Evolutionary conservation across 1,140 invertebrate species (phyloP), one percentile per base, ranked within the genome.

Genomic region (Bilobella aurantiaca): DNA sequence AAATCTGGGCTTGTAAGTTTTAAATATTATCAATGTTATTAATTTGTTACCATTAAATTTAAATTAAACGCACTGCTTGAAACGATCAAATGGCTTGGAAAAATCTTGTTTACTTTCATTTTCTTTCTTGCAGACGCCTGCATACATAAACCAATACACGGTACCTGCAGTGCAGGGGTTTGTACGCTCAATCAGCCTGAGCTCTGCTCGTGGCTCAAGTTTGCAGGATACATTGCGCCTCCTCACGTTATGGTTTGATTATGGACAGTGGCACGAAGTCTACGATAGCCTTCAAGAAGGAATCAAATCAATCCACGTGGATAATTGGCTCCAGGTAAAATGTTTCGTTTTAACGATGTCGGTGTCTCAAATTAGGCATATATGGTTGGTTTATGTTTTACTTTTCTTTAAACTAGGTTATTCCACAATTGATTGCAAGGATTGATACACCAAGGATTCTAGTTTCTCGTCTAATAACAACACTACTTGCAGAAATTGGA

Each of bases 151-250:
- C 23, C 82, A 86, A 28, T 93, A 93, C 76, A 93, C 93, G 1
- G 90, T 97, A 1, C 87, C 90, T 1, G 95, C 96, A 0, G 90
- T 99, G 0, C 86, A 92, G 75, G 96, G 95, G 23, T 99, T 99
- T 78, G 93, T 96, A 75, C 87, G 88, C 37, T 98, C 96, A 0
- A 98, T 99, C 25, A 87, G 91, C 62, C 78, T 99, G 3, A 83
- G 81, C 34, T 68, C 68, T 12, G 89, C 90, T 1, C 85, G 89
- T 65, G 92, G 93, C 0, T 96, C 89, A 77, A 95, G 93, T 1
- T 80, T 99, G n/a, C 96, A 99, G 80, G 96, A 99, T 74, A 99
- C 96, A 0, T 79, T 99, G 3, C 84, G 97, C 23, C 77, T 98
- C 2, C 76, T 97, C 5, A 96, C 93, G 0, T 77, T 97, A 0